These are phyloP conservation scores for Wasmannia auropunctata DNA, from an alignment of 1,140 invertebrate species.

Conservation along the genomic window DNA sequence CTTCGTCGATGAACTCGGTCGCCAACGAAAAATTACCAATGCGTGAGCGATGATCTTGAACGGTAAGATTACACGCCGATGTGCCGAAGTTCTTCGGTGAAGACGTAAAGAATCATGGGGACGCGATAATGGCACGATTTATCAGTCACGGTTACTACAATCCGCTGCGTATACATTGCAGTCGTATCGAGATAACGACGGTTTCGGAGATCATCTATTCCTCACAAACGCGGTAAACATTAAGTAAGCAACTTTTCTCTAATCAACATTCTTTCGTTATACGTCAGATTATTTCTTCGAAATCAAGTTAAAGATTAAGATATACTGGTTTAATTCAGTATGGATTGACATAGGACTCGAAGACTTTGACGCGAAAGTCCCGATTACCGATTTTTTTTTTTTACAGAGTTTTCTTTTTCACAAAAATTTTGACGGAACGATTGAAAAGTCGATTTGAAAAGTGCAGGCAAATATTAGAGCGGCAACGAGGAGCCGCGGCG, in stretches of 20 bases:
- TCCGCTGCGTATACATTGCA: conserved; percentile 21
- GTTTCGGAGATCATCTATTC: conserved; percentile 15
- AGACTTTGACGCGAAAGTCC: background rate
- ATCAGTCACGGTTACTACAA: conserved; percentile 68
- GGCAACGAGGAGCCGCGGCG: background rate
- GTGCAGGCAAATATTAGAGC: background rate
- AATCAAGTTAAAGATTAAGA: background rate
- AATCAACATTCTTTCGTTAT: background rate
- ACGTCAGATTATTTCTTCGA: background rate
- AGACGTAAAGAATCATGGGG: conserved; percentile 54
- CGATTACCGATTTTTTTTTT: background rate
- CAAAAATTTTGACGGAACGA: background rate
- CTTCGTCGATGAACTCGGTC: background rate
- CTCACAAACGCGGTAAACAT: background rate
- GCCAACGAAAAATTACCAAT: background rate
- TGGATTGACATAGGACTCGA: background rate
- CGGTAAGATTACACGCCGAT: conserved; percentile 12
- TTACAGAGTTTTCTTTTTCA: background rate
- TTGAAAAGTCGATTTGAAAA: background rate
- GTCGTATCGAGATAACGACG: conserved; percentile 5
- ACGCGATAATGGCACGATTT: conserved; percentile 55
- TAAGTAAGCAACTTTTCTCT: conserved; percentile 11
- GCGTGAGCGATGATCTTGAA: conserved; percentile 17
- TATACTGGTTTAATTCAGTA: background rate
- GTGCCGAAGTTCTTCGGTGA: background rate